phyloP scores from a whole-genome alignment of 2,797 vertebrate species.

The Cottoperca gobio region DNA sequence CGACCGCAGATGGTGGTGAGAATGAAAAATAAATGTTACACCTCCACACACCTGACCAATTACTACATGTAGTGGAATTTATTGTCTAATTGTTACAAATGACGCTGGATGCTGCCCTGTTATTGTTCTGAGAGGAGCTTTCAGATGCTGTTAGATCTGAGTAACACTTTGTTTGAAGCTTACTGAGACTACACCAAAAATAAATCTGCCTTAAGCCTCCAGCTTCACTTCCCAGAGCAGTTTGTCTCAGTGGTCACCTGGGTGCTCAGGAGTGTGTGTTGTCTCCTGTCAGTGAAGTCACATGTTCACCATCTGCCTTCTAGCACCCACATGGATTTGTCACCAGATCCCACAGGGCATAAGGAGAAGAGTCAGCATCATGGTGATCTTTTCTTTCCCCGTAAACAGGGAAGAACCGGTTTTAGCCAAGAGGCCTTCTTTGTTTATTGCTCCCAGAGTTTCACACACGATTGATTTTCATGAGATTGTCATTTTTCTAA shows the following conservation, averaged over 20 bases:
- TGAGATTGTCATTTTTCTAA: neutral
- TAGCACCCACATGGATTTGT: neutral
- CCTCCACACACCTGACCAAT: neutral
- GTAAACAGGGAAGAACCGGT: neutral
- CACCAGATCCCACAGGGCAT: neutral
- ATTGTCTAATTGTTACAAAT: neutral
- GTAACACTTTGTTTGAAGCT: too few species aligned
- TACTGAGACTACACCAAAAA: too few species aligned
- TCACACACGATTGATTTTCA: neutral
- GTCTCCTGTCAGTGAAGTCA: neutral
- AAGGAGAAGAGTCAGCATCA: neutral
- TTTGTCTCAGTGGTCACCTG: neutral
- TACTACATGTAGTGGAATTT: neutral
- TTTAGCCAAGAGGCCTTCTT: constrained; percentile 1
- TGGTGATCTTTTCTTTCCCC: neutral
- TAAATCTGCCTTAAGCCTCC: neutral
- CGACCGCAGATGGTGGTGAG: neutral
- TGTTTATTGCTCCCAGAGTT: neutral
- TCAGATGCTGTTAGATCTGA: neutral
- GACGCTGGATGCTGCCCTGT: neutral
- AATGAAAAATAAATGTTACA: neutral
- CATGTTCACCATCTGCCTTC: constrained; percentile 15
- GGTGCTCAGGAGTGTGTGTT: neutral
- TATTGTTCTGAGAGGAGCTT: neutral
- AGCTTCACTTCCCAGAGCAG: neutral